A percentile compares a stretch with the other conserved stretches of the same genome.
Evolutionary conservation across 2,797 vertebrate species (phyloP).

Genomic region (Sebastes vulpes): DNA sequence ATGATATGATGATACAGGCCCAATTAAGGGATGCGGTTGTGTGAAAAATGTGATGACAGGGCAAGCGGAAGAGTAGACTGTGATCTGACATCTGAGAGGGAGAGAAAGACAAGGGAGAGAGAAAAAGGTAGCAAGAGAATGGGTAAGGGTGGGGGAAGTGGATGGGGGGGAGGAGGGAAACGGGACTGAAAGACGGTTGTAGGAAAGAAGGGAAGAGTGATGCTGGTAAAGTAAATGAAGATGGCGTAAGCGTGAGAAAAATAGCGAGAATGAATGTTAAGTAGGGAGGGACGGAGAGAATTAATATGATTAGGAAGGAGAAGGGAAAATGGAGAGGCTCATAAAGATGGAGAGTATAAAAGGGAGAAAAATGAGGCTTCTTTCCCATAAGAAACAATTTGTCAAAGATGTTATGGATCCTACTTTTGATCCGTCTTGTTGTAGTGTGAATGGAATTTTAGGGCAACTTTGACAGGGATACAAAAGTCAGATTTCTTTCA

Average conservation of each 20-base stretch:
- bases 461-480: conserved; percentile 21
- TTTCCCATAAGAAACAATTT: conserved; percentile 33
- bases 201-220: conserved; percentile 63
- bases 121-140: conserved; percentile 33
- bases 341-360: conserved; percentile 44
- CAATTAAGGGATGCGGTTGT: conserved; percentile 82
- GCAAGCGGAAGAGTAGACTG: conserved; percentile 78
- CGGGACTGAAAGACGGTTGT: conserved; percentile 43
- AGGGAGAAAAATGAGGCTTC: conserved; percentile 24
- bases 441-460: conserved; percentile 6
- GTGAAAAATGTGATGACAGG: conserved; percentile 85
- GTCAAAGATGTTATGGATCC: conserved; percentile 32
- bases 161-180: conserved; percentile 8
- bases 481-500: not conserved
- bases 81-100: conserved; percentile 83
- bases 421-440: conserved; percentile 30
- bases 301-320: conserved; percentile 69
- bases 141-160: conserved; percentile 24
- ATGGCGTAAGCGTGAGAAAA: conserved; percentile 56
- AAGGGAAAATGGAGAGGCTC: conserved; percentile 52
- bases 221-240: conserved; percentile 75
- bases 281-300: conserved; percentile 49
- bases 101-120: conserved; percentile 50
- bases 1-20: conserved; percentile 84
- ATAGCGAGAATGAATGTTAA: conserved; percentile 58